Evolutionary conservation across 2,888 invertebrate genomes (phyloP).

Genomic region (Drosophila austrosaltans): DNA sequence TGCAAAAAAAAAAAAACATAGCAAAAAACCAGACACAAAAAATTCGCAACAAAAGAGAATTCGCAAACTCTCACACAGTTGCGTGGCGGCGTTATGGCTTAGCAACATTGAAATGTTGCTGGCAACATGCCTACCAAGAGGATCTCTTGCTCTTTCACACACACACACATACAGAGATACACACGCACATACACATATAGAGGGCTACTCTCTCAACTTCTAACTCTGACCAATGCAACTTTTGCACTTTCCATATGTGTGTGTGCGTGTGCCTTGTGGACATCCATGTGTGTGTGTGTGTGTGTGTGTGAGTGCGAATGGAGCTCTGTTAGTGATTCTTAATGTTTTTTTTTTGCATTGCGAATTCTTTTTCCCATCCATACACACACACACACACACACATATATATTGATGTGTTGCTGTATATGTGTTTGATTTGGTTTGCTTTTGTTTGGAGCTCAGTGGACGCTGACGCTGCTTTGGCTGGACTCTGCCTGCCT

Average conservation of each 20-base stretch:
- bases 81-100: constrained; percentile 35
- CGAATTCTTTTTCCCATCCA: constrained; percentile 5
- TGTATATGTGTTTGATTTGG: constrained; percentile 55
- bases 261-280: constrained; percentile 5
- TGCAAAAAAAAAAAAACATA: constrained; percentile 44
- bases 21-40: constrained; percentile 47
- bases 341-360: constrained; percentile 61
- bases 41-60: constrained; percentile 65
- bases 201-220: constrained; percentile 17
- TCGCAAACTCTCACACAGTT: constrained; percentile 48
- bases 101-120: constrained; percentile 11
- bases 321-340: constrained; percentile 13
- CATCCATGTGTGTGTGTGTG: background rate
- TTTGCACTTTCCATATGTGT: constrained; percentile 18
- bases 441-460: constrained; percentile 75
- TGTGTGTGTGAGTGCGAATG: constrained; percentile 14
- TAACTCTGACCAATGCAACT: constrained; percentile 46
- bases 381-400: background rate
- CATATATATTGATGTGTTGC: constrained; percentile 30
- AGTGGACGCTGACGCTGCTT: constrained; percentile 45
- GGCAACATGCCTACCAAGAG: constrained; percentile 37
- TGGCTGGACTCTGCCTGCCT: constrained; percentile 25
- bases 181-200: background rate
- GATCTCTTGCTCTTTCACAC: constrained; percentile 28
- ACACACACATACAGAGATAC: background rate